phyloP scores from a whole-genome alignment of 1,140 invertebrate species.

The Vanessa atalanta region DNA sequence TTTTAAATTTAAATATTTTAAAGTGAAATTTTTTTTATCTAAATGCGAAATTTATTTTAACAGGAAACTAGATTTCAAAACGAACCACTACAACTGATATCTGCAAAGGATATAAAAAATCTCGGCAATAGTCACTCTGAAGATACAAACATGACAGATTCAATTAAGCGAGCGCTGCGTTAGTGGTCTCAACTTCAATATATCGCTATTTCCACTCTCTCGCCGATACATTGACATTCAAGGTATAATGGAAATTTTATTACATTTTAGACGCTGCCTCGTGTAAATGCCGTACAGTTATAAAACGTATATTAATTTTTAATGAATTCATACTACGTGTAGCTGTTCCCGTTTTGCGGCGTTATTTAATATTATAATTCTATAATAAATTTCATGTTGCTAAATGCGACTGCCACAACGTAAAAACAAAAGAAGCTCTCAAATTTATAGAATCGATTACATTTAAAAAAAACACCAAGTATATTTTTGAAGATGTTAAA shows the following conservation, averaged over 20 bases:
- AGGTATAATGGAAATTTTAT: constrained; percentile 18
- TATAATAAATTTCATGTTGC: no score
- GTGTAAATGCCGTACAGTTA: not conserved
- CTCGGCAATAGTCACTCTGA: not conserved
- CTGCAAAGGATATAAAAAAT: not conserved
- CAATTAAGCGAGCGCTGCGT: constrained; percentile 44
- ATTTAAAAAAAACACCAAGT: no score
- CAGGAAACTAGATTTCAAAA: not conserved
- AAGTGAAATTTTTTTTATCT: no score
- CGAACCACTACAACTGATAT: not conserved
- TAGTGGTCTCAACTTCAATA: constrained; percentile 16
- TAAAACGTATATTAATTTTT: not conserved
- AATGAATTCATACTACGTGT: not conserved
- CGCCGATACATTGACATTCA: constrained; percentile 11
- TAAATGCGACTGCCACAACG: no score
- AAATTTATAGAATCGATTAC: no score
- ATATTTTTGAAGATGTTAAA: no score
- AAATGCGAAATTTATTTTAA: no score
- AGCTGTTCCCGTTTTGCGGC: no score
- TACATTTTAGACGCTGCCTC: not conserved
- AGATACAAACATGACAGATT: constrained; percentile 50
- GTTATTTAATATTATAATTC: no score
- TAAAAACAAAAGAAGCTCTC: no score
- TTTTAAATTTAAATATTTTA: no score
- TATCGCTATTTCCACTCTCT: constrained; percentile 9